These are phyloP conservation scores for Pyrgilauda ruficollis DNA, from an alignment of 2,113 vertebrate genomes.

Conservation along the genomic window DNA sequence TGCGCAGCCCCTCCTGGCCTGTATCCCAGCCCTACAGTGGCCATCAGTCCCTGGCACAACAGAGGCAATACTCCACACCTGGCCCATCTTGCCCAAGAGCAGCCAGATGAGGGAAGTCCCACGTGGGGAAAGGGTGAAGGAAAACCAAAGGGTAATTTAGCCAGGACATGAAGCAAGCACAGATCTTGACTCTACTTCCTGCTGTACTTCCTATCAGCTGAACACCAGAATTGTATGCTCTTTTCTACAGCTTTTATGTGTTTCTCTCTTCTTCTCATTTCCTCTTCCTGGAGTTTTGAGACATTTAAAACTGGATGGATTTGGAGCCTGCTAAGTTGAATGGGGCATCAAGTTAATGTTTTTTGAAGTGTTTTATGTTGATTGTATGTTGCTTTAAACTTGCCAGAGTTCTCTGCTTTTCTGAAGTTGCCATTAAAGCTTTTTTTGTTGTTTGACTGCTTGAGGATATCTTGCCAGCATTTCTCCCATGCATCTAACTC, in stretches of 20 bases:
- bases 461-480: background rate
- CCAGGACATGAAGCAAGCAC: background rate
- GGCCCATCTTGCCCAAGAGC: background rate
- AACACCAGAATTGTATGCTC: background rate
- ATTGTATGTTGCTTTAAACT: background rate
- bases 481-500: background rate
- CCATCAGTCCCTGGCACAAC: rapidly evolving
- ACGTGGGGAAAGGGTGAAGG: background rate
- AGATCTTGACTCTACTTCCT: background rate
- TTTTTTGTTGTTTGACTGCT: background rate
- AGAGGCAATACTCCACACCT: background rate
- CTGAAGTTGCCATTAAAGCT: background rate
- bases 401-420: background rate
- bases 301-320: background rate
- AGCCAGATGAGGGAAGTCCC: background rate
- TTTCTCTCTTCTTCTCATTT: background rate
- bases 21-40: background rate
- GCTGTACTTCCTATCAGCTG: background rate
- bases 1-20: rapidly evolving
- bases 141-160: background rate
- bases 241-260: background rate
- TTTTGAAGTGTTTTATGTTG: background rate
- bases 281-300: background rate
- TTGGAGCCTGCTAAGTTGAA: background rate
- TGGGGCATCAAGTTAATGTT: background rate